Percentiles rank a stretch among this genome's conserved stretches.
Evolutionary conservation across 1,140 invertebrate genomes (phyloP).

Genomic region (Palaemon carinicauda): DNA sequence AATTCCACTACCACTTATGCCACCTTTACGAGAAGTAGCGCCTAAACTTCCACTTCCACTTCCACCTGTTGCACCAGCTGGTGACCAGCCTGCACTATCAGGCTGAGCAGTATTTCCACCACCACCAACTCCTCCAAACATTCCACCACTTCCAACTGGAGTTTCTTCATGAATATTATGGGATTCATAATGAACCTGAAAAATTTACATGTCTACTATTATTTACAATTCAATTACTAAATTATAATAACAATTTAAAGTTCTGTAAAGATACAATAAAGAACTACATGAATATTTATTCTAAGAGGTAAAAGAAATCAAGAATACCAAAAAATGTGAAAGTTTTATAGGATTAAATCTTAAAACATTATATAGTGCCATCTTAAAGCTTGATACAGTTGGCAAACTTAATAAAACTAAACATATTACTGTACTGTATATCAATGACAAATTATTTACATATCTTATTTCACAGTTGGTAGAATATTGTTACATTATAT

Average conservation of each 20-base stretch:
- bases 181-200: constrained; percentile 84
- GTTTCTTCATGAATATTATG: constrained; percentile 77
- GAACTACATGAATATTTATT: background rate
- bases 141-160: constrained; percentile 50
- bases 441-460: no score
- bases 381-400: no score
- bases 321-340: no score
- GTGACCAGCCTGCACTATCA: constrained; percentile 32
- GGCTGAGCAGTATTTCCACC: background rate
- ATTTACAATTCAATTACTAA: background rate
- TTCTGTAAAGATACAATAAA: constrained; percentile 3
- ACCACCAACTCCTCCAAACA: constrained; percentile 1
- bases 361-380: no score
- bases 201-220: background rate
- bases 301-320: background rate
- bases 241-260: constrained; percentile 31
- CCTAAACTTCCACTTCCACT: background rate
- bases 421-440: no score
- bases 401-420: no score
- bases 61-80: constrained; percentile 4
- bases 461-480: no score
- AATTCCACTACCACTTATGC: constrained; percentile 63
- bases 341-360: background rate
- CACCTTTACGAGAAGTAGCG: constrained; percentile 2
- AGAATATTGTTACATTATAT: no score